Percentiles rank a stretch among this genome's conserved stretches.
Evolutionary conservation across 2,888 invertebrate genomes (phyloP).

Genomic region (Pterostichus madidus): DNA sequence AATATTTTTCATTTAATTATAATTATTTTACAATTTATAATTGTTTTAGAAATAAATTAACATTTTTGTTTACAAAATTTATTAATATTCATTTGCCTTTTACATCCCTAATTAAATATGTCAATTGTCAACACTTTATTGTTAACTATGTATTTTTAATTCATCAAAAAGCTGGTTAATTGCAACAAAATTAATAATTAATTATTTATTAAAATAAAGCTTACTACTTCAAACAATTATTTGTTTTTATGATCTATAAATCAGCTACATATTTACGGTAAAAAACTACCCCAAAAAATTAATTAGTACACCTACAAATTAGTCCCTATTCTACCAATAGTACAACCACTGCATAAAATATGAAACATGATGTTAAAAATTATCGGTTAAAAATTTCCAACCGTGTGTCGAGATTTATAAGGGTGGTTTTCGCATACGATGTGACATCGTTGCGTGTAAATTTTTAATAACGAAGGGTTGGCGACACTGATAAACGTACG

Average conservation of each 20-base stretch:
- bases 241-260: too few relatives aligned
- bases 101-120: neutral
- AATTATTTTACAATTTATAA: neutral
- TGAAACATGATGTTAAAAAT: constrained; percentile 53
- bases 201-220: too few relatives aligned
- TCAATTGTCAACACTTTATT: neutral
- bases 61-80: neutral
- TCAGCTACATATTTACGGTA: neutral
- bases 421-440: constrained; percentile 18
- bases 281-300: constrained; percentile 18
- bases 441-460: constrained; percentile 56
- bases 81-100: too few relatives aligned
- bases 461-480: constrained; percentile 56
- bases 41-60: neutral
- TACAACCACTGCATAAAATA: neutral
- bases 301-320: constrained; percentile 47
- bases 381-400: neutral
- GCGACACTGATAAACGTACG: constrained; percentile 54
- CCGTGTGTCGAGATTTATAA: neutral
- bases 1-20: neutral
- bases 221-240: too few relatives aligned
- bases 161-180: too few relatives aligned
- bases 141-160: too few relatives aligned
- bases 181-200: too few relatives aligned
- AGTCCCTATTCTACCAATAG: neutral